Conservation (phyloP, 2,888 invertebrate genomes). For the Sepiola atlantica region DNA sequence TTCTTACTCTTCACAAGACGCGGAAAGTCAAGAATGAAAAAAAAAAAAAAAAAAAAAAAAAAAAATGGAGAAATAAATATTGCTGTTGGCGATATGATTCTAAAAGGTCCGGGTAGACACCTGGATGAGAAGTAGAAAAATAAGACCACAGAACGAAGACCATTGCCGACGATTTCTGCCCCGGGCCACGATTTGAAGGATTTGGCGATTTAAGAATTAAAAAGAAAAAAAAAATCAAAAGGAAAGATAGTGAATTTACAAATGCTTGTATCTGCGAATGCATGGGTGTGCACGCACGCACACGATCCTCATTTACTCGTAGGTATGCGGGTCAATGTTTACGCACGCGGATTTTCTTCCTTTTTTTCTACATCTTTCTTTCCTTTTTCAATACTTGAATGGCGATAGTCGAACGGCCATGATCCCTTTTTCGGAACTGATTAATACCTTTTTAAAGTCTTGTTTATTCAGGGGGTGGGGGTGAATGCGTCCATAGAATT, state of each 20-base stretch:
- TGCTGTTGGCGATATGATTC: too few species aligned
- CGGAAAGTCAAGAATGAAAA: too few species aligned
- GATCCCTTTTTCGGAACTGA: not conserved
- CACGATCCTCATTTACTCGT: not conserved
- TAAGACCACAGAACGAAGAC: too few species aligned
- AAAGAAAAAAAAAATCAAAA: not conserved
- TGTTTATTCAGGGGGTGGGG: not conserved
- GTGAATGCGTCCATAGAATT: too few species aligned
- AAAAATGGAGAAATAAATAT: too few species aligned
- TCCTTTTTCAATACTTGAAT: not conserved
- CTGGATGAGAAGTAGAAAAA: too few species aligned
- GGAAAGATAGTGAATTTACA: not conserved
- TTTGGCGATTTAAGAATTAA: not conserved
- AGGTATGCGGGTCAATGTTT: not conserved
- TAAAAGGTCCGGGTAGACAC: too few species aligned
- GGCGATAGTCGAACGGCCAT: not conserved
- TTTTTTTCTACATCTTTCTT: not conserved
- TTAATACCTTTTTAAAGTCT: not conserved
- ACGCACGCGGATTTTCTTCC: not conserved
- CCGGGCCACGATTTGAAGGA: not conserved
- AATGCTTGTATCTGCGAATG: not conserved
- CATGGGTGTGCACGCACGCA: not conserved
- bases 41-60: too few species aligned
- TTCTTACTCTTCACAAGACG: too few species aligned
- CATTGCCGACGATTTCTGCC: not conserved